Base-by-base conservation (phyloP, 2,888 invertebrate species). In the Cerastis leucographa region DNA sequence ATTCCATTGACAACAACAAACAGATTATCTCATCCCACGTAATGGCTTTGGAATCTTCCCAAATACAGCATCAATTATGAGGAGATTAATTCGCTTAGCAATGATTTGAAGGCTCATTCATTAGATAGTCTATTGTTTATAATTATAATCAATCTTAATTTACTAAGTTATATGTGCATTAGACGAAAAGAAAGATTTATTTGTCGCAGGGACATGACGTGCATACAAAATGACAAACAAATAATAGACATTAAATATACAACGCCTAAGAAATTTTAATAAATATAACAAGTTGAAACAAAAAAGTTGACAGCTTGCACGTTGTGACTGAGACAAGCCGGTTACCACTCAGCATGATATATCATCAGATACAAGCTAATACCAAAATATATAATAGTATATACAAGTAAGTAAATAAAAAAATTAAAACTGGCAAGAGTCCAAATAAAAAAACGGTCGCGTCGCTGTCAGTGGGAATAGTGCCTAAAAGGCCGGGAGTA, bases 1-100 rank as follows among this genome's bases (percentile, higher is more conserved):
- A 44, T 42, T 44, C 19, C 44, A 61, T 76, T 51, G 61, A 17
- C 22, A 51, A 22, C 44, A 70, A 61, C 70, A 70, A 77, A 76
- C 59, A 59, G 22, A 78, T 76, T 70, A 25, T 56, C 25, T 25
- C 78, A 12, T 44, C 76, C 76, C 35, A 76, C 76, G 44, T 49
- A 29, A 59, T 8, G 19, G 0, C 11, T 59, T 78, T 69, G 51
- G 25, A 25, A 61, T 70, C 51, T 61, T 70, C 1, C 76, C 70
- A 78, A 76, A 78, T 70, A 51, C 61, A 44, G 78, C 35, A 3
- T 25, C 29, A 25, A 76, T 77, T 69, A 69, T 11, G 5, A 17
- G 1, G 17, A 44, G 29, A 77, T 69, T 59, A 29, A 76, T 77
- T 49, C 0, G 19, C n/a, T 42, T 61, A 44, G 14, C 42, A 78